phyloP scores from a whole-genome alignment of 2,888 invertebrate genomes.

The Balanococcus diminutus region DNA sequence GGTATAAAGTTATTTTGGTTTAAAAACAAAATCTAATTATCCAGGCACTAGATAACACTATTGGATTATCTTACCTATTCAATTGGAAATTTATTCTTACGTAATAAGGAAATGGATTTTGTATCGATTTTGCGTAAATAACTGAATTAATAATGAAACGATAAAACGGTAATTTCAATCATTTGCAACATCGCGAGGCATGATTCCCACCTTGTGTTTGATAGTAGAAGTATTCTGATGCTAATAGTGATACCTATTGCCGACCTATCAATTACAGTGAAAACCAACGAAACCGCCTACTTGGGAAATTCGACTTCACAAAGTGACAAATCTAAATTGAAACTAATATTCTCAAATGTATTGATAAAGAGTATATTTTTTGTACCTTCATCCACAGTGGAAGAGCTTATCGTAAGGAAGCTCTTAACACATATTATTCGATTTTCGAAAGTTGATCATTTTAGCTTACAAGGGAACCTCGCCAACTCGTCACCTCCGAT shows the following conservation, averaged over 20 bases:
- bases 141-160: neutral
- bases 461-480: too few species aligned
- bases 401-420: too few species aligned
- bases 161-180: neutral
- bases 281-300: neutral
- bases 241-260: neutral
- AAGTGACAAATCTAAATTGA: slow-evolving; percentile 1
- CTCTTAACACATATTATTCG: too few species aligned
- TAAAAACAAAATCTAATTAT: neutral
- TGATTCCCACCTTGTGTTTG: neutral
- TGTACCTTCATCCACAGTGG: too few species aligned
- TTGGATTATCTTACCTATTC: neutral
- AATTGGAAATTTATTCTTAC: neutral
- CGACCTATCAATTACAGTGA: neutral
- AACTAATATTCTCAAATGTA: neutral
- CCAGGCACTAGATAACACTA: neutral
- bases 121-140: neutral
- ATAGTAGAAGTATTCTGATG: neutral
- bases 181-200: neutral
- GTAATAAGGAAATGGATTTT: neutral
- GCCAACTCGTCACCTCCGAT: too few species aligned
- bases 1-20: too few species aligned
- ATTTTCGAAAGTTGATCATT: too few species aligned
- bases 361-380: neutral
- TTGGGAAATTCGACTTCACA: neutral